phyloP scores from a whole-genome alignment of 2,113 vertebrate genomes.

The Rhineura floridana region DNA sequence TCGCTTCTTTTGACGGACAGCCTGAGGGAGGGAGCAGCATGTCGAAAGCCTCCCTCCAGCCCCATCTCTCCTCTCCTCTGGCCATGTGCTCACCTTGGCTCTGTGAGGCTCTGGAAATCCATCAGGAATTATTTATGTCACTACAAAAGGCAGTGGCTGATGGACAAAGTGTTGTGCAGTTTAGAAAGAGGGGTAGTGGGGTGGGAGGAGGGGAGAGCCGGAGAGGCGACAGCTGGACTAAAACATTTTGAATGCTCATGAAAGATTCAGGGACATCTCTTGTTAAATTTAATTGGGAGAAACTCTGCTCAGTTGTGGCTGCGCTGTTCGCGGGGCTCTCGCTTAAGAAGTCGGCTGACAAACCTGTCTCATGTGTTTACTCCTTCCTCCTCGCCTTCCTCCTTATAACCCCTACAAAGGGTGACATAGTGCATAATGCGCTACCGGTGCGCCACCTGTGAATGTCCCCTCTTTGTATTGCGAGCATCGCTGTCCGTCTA shows the following conservation, averaged over 20 bases:
- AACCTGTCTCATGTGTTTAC: constrained; percentile 57
- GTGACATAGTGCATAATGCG: constrained; percentile 37
- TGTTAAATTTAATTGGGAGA: constrained; percentile 82
- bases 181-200: neutral
- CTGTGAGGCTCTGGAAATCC: constrained; percentile 1
- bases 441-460: neutral
- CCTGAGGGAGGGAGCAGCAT: too few relatives aligned
- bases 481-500: too few relatives aligned
- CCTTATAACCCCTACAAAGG: constrained; percentile 23
- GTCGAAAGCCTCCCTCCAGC: accelerated
- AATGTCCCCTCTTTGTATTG: accelerated
- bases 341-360: constrained; percentile 74
- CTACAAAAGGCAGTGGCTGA: constrained; percentile 28
- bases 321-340: constrained; percentile 64
- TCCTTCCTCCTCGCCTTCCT: neutral
- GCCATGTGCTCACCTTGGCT: neutral
- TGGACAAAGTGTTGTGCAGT: neutral
- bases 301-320: constrained; percentile 61
- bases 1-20: neutral
- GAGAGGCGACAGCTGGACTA: constrained; percentile 61
- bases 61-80: accelerated
- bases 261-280: constrained; percentile 78
- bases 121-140: neutral
- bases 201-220: neutral
- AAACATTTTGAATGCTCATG: constrained; percentile 69